Evolutionary conservation across 2,113 vertebrate genomes (phyloP).

Genomic region (Anguilla rostrata): DNA sequence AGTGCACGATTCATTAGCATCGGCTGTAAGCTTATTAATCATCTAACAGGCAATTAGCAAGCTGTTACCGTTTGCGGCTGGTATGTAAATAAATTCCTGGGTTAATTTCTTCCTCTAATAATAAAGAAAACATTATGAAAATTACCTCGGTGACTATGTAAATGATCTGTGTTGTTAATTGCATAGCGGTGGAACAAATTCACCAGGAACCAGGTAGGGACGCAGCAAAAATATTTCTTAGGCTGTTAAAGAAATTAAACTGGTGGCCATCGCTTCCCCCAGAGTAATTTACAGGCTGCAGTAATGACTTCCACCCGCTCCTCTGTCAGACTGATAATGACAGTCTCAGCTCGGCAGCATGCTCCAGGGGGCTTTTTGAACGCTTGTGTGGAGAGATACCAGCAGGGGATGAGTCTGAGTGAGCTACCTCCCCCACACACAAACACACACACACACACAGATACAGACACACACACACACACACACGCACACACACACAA

Average conservation of each 20-base stretch:
- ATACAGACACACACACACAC: neutral
- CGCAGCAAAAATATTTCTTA: slow-evolving; percentile 64
- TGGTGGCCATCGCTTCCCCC: slow-evolving; percentile 67
- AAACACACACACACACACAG: slow-evolving; percentile 16
- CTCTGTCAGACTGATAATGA: slow-evolving; percentile 65
- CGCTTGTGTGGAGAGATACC: slow-evolving; percentile 1
- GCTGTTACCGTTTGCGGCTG: slow-evolving; percentile 97
- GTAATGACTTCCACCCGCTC: slow-evolving; percentile 56
- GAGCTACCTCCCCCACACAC: slow-evolving; percentile 2
- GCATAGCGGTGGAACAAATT: slow-evolving; percentile 75
- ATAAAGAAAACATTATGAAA: slow-evolving; percentile 99
- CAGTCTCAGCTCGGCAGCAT: slow-evolving; percentile 60
- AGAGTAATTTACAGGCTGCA: slow-evolving; percentile 67
- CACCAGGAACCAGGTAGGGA: slow-evolving; percentile 70
- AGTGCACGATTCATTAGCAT: slow-evolving; percentile 96
- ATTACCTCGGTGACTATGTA: slow-evolving; percentile 97
- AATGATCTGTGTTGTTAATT: slow-evolving; percentile 97
- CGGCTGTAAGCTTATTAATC: slow-evolving; percentile 99
- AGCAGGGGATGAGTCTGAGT: neutral
- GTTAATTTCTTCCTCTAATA: slow-evolving; percentile 99
- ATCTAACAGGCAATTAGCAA: slow-evolving; percentile 99
- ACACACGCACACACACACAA: neutral
- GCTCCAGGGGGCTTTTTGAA: slow-evolving; percentile 60
- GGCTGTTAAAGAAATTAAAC: slow-evolving; percentile 62
- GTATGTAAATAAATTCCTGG: slow-evolving; percentile 99